Evolutionary conservation across 2,113 vertebrate species (phyloP).

Genomic region (Cyprinus carpio): DNA sequence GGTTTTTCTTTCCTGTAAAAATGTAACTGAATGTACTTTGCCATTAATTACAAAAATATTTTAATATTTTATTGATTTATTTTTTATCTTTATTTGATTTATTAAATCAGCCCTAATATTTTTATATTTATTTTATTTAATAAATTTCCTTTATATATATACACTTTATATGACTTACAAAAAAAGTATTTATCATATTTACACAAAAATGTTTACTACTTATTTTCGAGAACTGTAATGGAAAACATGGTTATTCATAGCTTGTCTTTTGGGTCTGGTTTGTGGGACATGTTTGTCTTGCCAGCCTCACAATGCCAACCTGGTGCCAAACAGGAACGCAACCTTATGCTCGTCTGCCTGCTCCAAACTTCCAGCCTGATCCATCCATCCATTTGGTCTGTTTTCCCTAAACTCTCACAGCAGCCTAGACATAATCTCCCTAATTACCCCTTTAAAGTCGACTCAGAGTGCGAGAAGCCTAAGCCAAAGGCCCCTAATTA

Average conservation of each 20-base stretch:
- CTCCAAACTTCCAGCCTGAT: constrained; percentile 40
- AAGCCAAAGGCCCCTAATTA: constrained; percentile 72
- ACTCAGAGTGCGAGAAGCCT: constrained; percentile 61
- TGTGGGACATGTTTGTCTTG: neutral
- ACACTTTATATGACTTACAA: neutral
- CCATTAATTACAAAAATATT: neutral
- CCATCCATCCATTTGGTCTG: constrained; percentile 56
- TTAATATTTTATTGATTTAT: neutral
- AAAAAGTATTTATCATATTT: neutral
- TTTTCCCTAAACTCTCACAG: constrained; percentile 60
- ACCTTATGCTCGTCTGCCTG: constrained; percentile 29
- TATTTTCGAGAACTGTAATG: neutral
- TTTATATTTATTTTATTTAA: no score
- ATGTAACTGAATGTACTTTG: neutral
- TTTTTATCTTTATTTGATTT: neutral
- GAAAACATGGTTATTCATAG: constrained; percentile 41
- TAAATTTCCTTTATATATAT: neutral
- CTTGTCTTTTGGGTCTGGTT: constrained; percentile 36
- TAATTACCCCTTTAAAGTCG: constrained; percentile 77
- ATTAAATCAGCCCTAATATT: neutral
- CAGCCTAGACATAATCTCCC: constrained; percentile 66
- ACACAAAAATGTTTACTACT: neutral
- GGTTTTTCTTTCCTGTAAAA: neutral
- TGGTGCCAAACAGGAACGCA: constrained; percentile 29
- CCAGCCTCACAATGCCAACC: neutral